These are phyloP conservation scores for Ochlodes sylvanus DNA, from an alignment of 2,888 invertebrate species.

Conservation along the genomic window DNA sequence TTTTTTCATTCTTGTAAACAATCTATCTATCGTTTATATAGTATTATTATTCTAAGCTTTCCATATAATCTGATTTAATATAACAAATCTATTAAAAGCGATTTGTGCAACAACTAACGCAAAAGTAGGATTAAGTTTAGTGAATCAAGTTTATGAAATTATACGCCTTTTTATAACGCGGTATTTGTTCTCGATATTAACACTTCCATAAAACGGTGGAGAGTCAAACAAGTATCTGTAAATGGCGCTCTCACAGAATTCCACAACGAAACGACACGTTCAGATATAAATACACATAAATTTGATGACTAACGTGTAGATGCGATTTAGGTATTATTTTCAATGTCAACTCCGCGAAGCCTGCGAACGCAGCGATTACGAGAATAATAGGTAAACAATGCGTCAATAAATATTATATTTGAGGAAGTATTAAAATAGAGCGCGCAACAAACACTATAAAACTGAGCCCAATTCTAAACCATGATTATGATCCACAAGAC, in stretches of 20 bases:
- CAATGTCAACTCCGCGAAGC: constrained; percentile 25
- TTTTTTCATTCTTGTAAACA: too few species aligned
- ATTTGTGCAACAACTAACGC: too few species aligned
- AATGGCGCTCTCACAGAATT: constrained; percentile 7
- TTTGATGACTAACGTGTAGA: constrained; percentile 10
- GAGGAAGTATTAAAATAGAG: constrained; percentile 29
- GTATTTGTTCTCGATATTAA: constrained; percentile 12
- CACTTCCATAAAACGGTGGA: constrained; percentile 18
- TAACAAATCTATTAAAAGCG: too few species aligned
- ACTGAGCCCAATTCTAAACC: constrained; percentile 24
- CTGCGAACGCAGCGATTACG: constrained; percentile 18
- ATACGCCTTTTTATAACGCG: background rate
- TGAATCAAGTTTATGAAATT: too few species aligned
- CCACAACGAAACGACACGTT: constrained; percentile 9
- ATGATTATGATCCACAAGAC: constrained; percentile 4
- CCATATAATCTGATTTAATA: too few species aligned
- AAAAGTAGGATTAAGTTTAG: too few species aligned
- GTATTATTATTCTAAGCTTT: too few species aligned
- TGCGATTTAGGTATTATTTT: constrained; percentile 8
- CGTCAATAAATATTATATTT: constrained; percentile 19
- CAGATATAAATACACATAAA: constrained; percentile 19
- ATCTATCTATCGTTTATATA: too few species aligned
- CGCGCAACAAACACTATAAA: constrained; percentile 24
- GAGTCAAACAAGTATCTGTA: constrained; percentile 5
- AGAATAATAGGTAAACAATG: constrained; percentile 20